Evolutionary conservation across 2,113 vertebrate genomes (phyloP).

Genomic region (Alligator sinensis): DNA sequence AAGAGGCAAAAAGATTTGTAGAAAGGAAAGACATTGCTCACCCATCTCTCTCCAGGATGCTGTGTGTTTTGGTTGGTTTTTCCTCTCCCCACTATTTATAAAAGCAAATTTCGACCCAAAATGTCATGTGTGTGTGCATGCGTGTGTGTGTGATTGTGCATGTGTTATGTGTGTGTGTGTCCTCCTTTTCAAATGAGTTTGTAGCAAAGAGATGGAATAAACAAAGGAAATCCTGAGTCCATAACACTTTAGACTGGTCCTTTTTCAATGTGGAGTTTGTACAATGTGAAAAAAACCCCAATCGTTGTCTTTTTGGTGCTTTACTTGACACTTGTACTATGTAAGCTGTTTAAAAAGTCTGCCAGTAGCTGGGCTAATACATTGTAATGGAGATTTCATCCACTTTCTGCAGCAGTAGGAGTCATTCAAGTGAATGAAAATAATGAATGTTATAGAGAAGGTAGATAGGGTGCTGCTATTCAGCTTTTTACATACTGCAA

Average conservation of each 20-base stretch:
- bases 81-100: neutral
- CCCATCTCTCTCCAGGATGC: slow-evolving; percentile 34
- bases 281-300: neutral
- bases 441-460: neutral
- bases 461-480: neutral
- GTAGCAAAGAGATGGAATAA: accelerated
- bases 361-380: neutral
- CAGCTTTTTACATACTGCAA: neutral
- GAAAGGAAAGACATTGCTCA: slow-evolving; percentile 39
- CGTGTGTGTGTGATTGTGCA: no score
- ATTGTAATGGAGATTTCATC: neutral
- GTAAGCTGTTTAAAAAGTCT: slow-evolving; percentile 24
- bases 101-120: slow-evolving; percentile 31
- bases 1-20: slow-evolving; percentile 14
- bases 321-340: neutral
- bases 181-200: neutral
- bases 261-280: neutral
- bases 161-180: neutral
- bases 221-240: neutral
- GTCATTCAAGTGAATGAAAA: slow-evolving; percentile 41
- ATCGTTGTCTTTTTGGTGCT: slow-evolving; percentile 13
- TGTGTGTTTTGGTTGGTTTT: neutral
- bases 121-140: neutral
- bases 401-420: slow-evolving; percentile 8
- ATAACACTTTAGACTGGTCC: neutral